These are phyloP conservation scores for Distichodus sexfasciatus DNA, from an alignment of 2,797 vertebrate species.

Conservation along the genomic window DNA sequence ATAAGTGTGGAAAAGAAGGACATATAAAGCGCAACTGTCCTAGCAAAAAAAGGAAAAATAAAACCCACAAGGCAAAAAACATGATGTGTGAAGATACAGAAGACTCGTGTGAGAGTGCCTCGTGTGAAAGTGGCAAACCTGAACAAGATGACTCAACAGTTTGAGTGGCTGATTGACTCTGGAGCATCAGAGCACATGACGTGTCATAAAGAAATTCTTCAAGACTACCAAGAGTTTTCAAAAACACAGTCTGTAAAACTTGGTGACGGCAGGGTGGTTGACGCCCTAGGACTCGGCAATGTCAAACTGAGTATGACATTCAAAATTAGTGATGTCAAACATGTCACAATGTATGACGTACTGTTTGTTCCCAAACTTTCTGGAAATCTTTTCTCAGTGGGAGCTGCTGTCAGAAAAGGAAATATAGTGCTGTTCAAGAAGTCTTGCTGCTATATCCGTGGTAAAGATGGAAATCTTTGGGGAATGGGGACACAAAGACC, in stretches of 20 bases:
- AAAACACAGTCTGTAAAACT: constrained; percentile 47
- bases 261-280: constrained; percentile 35
- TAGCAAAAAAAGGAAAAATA: constrained; percentile 21
- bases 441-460: constrained; percentile 42
- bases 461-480: constrained; percentile 20
- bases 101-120: constrained; percentile 13
- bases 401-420: constrained; percentile 45
- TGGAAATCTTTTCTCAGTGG: constrained; percentile 49
- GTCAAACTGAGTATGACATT: constrained; percentile 42
- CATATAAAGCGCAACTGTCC: constrained; percentile 44
- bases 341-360: constrained; percentile 49
- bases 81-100: constrained; percentile 35
- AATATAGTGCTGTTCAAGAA: constrained; percentile 49
- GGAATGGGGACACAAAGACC: constrained; percentile 49
- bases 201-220: constrained; percentile 26
- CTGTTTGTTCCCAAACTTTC: constrained; percentile 54
- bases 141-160: neutral
- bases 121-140: constrained; percentile 18
- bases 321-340: constrained; percentile 37
- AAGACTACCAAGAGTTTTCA: constrained; percentile 38
- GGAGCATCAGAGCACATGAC: constrained; percentile 54
- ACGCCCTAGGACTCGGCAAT: constrained; percentile 22
- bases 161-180: constrained; percentile 43
- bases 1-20: constrained; percentile 44
- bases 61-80: constrained; percentile 20